Evolutionary conservation across 2,888 invertebrate genomes (phyloP).

Genomic region (Melinopterus prodromus): DNA sequence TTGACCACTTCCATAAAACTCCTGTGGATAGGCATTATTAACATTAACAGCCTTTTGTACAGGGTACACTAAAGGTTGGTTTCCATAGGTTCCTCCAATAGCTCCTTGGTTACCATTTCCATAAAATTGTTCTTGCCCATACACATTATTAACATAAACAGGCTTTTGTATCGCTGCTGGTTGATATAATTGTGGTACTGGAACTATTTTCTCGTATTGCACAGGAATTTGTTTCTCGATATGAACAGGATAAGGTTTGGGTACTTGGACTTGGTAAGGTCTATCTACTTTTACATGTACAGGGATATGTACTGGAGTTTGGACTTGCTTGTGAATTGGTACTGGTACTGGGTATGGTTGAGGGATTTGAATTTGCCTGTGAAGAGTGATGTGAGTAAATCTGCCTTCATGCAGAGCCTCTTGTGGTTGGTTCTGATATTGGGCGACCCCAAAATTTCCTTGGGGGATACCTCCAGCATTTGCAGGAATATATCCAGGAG

Average conservation of each 20-base stretch:
- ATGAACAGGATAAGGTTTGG: slow-evolving; percentile 33
- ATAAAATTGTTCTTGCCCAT: too few relatives aligned
- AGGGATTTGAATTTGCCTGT: slow-evolving; percentile 28
- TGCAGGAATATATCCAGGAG: not conserved
- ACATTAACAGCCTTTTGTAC: not conserved
- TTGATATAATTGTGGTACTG: slow-evolving; percentile 22
- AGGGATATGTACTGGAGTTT: slow-evolving; percentile 26
- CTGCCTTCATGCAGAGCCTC: slow-evolving; percentile 50
- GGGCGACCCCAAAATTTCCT: not conserved
- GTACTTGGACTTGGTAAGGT: slow-evolving; percentile 31
- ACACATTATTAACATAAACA: too few relatives aligned
- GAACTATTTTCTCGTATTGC: slow-evolving; percentile 27
- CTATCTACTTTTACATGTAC: slow-evolving; percentile 29
- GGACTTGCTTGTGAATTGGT: slow-evolving; percentile 25
- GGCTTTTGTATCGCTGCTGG: not conserved
- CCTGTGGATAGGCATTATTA: not conserved
- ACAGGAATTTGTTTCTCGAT: slow-evolving; percentile 30
- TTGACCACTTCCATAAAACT: not conserved
- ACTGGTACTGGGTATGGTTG: slow-evolving; percentile 31
- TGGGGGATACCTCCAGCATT: not conserved
- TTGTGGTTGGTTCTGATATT: not conserved
- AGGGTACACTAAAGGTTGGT: not conserved
- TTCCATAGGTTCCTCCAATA: not conserved
- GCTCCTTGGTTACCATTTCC: too few relatives aligned
- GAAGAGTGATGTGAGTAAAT: slow-evolving; percentile 32